phyloP scores from a whole-genome alignment of 2,113 vertebrate genomes.

The Zingel zingel region DNA sequence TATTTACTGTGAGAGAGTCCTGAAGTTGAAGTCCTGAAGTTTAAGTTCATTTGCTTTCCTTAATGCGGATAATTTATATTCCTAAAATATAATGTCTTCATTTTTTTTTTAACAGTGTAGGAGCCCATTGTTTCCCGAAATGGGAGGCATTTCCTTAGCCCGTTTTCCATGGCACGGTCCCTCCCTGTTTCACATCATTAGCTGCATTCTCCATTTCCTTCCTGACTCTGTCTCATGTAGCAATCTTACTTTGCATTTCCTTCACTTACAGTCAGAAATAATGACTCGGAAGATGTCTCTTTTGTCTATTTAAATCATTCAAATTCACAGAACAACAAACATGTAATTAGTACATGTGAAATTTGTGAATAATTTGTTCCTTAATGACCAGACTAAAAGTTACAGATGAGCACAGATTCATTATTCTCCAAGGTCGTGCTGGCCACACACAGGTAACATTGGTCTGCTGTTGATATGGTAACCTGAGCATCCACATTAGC shows the following conservation, averaged over 20 bases:
- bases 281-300: not conserved
- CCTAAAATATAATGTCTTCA: not conserved
- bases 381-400: not conserved
- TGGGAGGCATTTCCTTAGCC: slow-evolving; percentile 69
- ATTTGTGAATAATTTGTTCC: not conserved
- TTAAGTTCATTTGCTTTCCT: not conserved
- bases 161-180: slow-evolving; percentile 40
- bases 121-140: slow-evolving; percentile 55
- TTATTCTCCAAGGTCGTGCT: not conserved
- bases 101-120: not conserved
- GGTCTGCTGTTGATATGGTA: slow-evolving; percentile 7
- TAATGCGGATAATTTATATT: not conserved
- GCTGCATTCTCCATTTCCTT: slow-evolving; percentile 10
- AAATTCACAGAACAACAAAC: not conserved
- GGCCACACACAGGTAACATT: not conserved
- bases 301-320: not conserved
- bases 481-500: not conserved
- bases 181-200: slow-evolving; percentile 25
- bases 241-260: not conserved
- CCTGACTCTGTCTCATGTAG: not conserved
- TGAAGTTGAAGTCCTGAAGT: not conserved
- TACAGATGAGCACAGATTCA: slow-evolving; percentile 1
- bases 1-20: not conserved
- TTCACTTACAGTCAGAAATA: not conserved
- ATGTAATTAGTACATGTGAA: not conserved